Conservation (phyloP, 2,797 vertebrate species). For the Enteromius thamalakanensis region DNA sequence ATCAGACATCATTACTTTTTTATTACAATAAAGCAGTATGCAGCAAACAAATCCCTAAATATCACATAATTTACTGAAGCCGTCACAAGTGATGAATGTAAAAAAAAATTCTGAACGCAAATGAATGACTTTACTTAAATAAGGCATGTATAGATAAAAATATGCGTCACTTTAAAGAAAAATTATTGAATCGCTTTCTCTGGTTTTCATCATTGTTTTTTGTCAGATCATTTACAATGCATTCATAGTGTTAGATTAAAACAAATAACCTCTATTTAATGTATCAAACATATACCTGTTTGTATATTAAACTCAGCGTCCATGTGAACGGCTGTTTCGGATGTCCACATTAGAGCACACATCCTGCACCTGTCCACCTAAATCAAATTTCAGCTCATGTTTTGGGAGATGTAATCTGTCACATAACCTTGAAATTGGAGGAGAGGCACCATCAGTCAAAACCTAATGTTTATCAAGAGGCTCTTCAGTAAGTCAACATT, state of each 20-base stretch:
- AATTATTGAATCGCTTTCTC: background rate
- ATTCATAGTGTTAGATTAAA: background rate
- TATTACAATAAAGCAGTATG: constrained; percentile 1
- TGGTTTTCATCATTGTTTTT: background rate
- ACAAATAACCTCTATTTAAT: background rate
- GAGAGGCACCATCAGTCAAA: constrained; percentile 61
- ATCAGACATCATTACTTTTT: constrained; percentile 1
- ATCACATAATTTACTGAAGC: background rate
- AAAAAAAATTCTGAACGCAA: constrained; percentile 4
- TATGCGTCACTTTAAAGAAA: background rate
- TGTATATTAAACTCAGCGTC: constrained; percentile 12
- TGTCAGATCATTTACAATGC: background rate
- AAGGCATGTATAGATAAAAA: background rate
- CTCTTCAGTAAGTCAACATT: constrained; percentile 47
- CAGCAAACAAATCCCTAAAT: constrained; percentile 3
- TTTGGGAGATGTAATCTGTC: constrained; percentile 65
- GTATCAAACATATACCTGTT: background rate
- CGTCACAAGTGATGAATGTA: no score
- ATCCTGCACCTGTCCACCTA: constrained; percentile 55
- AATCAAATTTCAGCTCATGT: constrained; percentile 65
- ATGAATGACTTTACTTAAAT: background rate
- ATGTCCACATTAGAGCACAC: constrained; percentile 44
- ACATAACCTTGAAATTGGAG: constrained; percentile 65
- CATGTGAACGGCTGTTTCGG: constrained; percentile 43
- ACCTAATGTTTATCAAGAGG: constrained; percentile 58